These are phyloP conservation scores for Calliopum simillimum DNA, from an alignment of 2,888 invertebrate genomes.

Conservation along the genomic window DNA sequence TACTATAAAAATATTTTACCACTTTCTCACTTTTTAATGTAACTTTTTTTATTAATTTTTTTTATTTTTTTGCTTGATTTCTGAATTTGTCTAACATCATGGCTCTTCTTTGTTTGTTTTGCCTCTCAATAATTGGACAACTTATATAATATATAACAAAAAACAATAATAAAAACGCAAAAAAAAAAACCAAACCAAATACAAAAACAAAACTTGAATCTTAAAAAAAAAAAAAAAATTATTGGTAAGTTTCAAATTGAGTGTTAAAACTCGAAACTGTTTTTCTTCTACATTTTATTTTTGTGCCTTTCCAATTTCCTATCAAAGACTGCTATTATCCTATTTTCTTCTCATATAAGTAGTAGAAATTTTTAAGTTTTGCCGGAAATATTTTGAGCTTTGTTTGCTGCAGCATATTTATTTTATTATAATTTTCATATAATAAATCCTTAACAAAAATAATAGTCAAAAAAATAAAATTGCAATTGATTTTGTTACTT, in stretches of 20 bases:
- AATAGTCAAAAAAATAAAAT: conserved; percentile 17
- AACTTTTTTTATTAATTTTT: conserved; percentile 31
- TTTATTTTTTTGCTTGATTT: conserved; percentile 47
- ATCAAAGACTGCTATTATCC: conserved; percentile 1
- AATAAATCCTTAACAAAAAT: neutral
- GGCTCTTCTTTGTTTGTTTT: conserved; percentile 54
- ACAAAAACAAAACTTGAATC: conserved; percentile 45
- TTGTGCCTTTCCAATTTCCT: neutral
- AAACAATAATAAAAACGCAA: conserved; percentile 15
- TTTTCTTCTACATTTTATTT: neutral
- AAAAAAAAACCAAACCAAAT: conserved; percentile 37
- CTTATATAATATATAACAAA: conserved; percentile 40
- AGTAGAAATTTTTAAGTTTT: neutral
- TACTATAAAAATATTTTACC: too few species aligned
- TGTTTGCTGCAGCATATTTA: conserved; percentile 26
- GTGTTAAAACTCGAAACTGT: conserved; percentile 38
- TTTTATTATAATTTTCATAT: conserved; percentile 17
- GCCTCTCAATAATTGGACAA: conserved; percentile 55
- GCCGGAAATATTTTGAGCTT: neutral
- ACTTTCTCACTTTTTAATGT: conserved; percentile 20
- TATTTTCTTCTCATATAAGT: neutral
- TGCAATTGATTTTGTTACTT: conserved; percentile 10
- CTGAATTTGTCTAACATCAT: conserved; percentile 52
- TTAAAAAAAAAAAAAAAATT: conserved; percentile 27
- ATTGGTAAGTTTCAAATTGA: conserved; percentile 48